Base-by-base conservation (phyloP, 2,797 vertebrate genomes). In the Macroramphosus scolopax region DNA sequence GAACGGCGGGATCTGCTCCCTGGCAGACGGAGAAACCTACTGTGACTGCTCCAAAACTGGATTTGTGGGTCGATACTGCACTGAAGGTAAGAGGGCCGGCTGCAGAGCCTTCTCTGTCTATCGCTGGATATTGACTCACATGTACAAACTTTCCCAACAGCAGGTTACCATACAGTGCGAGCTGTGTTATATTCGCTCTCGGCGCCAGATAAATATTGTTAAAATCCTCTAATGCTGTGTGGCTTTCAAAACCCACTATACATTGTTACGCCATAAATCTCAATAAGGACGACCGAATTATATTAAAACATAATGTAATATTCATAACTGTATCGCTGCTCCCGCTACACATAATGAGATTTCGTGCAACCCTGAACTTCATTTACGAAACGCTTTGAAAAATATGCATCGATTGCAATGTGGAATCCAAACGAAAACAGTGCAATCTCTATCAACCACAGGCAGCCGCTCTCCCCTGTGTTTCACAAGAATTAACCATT, bases 21-120 rank as follows among this genome's bases (percentile, higher is more conserved):
- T 98, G 67, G 86, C 93, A 55, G 93, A 96, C 35, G 93, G 93
- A 0, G 93, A 95, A 68, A 87, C 91, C 10, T 92, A 92, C 78
- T 98, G 96, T 76, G 96, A 98, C 88, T 98, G 96, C 84, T 94
- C 94, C 51, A 93, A 83, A 80, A 98, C 96, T 44, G 96, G 95
- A 86, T 95, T 94, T 53, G 74, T 88, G 61, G 96, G 96, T 86
- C 93, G 89, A 78, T 92, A 93, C 71, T 98, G 96, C 87, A 94
- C 92, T 6, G 94, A 98, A 97, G 96, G 96, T 98, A 95, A 94
- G 93, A 50, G 32, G 38, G 41, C 58, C 51, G 60, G 51, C 70
- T 77, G 61, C 50, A 37, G 34, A 64, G 51, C 44, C 64, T 71
- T 79, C 43, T 73, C 47, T 73, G 53, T 72, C 69, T 49, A 69